A percentile compares a stretch with the other conserved stretches of the same genome.
These are phyloP conservation scores for Rhorus exstirpatorius DNA, from an alignment of 2,888 invertebrate genomes.

Conservation along the genomic window DNA sequence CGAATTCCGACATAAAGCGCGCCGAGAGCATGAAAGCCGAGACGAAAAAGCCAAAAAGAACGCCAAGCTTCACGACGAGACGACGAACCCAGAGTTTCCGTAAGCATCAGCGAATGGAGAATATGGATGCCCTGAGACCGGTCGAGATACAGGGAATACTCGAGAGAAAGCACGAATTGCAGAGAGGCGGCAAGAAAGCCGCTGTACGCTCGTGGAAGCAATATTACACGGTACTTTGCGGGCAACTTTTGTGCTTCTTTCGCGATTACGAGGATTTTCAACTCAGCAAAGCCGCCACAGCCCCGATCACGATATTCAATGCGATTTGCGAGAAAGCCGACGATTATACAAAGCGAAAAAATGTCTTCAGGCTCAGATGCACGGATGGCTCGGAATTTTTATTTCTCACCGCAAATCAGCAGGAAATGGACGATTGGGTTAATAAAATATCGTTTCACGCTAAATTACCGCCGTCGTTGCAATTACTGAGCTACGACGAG, in stretches of 20 bases:
- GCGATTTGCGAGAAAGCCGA: constrained; percentile 95
- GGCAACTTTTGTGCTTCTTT: constrained; percentile 99
- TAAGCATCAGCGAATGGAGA: constrained; percentile 89
- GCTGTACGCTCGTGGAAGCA: constrained; percentile 98
- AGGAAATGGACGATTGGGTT: constrained; percentile 95
- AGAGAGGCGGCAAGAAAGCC: constrained; percentile 97
- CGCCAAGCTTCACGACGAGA: constrained; percentile 97
- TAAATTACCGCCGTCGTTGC: constrained; percentile 94
- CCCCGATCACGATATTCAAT: constrained; percentile 91
- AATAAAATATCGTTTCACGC: constrained; percentile 98
- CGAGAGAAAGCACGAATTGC: constrained; percentile 97
- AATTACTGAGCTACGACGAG: constrained; percentile 93
- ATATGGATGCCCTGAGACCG: constrained; percentile 91
- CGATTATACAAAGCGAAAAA: constrained; percentile 98
- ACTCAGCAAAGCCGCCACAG: constrained; percentile 94
- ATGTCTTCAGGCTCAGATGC: constrained; percentile 95
- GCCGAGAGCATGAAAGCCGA: constrained; percentile 95
- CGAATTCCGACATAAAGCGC: constrained; percentile 90
- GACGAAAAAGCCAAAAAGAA: constrained; percentile 95
- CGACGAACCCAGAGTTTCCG: constrained; percentile 95
- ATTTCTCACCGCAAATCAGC: constrained; percentile 92
- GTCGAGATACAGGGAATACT: constrained; percentile 96
- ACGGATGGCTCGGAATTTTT: constrained; percentile 97
- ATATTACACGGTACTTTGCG: constrained; percentile 97
- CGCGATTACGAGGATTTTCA: constrained; percentile 97